A percentile compares a stretch with the other conserved stretches of the same genome.
phyloP scores from a whole-genome alignment of 1,140 invertebrate genomes.

The Bombus cullumanus region DNA sequence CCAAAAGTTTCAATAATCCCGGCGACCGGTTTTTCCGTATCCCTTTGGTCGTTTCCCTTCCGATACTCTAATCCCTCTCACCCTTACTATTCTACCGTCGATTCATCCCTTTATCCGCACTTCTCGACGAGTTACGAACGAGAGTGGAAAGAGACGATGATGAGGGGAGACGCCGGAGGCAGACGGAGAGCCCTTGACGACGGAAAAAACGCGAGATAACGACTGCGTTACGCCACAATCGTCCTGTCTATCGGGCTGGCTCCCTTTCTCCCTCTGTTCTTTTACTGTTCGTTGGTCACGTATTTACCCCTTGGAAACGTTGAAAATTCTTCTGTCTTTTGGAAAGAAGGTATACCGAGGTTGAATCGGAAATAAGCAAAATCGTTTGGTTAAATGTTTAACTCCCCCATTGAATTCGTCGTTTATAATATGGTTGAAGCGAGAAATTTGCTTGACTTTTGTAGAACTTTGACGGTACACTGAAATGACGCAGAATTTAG shows the following conservation, averaged over 20 bases:
- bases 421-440: no score
- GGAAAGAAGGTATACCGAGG: not conserved
- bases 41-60: no score
- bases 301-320: slow-evolving; percentile 13
- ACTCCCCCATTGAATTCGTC: no score
- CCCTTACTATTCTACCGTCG: not conserved
- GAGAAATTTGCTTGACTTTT: no score
- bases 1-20: not conserved
- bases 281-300: slow-evolving; percentile 11
- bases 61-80: not conserved
- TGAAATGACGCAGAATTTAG: no score
- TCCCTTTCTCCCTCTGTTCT: slow-evolving; percentile 4
- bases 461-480: no score
- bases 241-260: slow-evolving; percentile 22
- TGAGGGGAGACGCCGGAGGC: not conserved
- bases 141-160: not conserved
- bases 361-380: no score
- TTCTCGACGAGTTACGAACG: not conserved
- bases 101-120: not conserved
- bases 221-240: slow-evolving; percentile 36
- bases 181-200: not conserved
- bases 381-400: not conserved
- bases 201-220: slow-evolving; percentile 40
- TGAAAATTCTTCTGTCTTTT: not conserved
- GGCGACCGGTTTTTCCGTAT: not conserved